Conservation (phyloP, 2,797 vertebrate species). For the Parotocinclus haroldoi region DNA sequence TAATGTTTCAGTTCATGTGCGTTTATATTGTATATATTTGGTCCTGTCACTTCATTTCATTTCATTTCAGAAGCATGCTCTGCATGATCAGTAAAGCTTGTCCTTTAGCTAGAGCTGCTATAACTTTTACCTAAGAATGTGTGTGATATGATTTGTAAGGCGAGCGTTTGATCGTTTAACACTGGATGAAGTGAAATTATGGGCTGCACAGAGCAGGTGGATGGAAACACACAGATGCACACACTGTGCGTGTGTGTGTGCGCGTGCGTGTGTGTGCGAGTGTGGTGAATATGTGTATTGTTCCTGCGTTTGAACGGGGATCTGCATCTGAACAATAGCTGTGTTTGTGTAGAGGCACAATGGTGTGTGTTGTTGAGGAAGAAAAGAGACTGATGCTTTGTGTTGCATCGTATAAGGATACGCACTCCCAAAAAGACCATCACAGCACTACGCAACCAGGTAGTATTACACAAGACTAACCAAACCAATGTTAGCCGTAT, state of each 20-base stretch:
- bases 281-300: constrained; percentile 6
- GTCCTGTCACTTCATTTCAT: too few species aligned
- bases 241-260: neutral
- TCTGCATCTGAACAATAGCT: constrained; percentile 23
- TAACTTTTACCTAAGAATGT: too few species aligned
- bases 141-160: too few species aligned
- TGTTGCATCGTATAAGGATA: constrained; percentile 4
- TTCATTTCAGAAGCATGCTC: too few species aligned
- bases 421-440: neutral
- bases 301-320: neutral
- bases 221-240: neutral
- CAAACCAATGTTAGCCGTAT: neutral
- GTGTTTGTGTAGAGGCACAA: constrained; percentile 35
- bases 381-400: constrained; percentile 15
- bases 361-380: constrained; percentile 28
- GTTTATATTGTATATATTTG: too few species aligned
- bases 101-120: too few species aligned
- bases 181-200: too few species aligned
- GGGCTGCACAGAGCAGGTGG: neutral
- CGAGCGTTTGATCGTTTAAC: too few species aligned
- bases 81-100: too few species aligned
- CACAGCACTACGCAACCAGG: too few species aligned
- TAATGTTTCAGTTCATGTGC: too few species aligned
- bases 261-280: neutral
- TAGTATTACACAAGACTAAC: too few species aligned